Percentiles rank a stretch among this genome's conserved stretches.
Evolutionary conservation across 2,113 vertebrate species (phyloP).

Genomic region (Acanthochromis polyacanthus): DNA sequence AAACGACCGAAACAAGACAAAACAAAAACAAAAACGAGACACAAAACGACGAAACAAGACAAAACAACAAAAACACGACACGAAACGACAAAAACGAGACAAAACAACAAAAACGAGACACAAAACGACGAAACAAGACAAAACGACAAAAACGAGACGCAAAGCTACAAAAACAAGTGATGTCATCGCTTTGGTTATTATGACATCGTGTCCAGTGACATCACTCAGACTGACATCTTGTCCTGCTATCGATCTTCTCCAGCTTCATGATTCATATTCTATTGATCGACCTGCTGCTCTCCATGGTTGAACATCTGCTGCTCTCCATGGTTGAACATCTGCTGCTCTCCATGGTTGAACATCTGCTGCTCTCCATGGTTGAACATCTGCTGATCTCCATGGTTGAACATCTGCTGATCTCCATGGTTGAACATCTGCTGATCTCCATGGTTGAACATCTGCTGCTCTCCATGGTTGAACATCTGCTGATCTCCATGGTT

Average conservation of each 20-base stretch:
- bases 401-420: constrained; percentile 48
- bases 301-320: constrained; percentile 45
- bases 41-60: too few species aligned
- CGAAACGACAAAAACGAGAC: too few species aligned
- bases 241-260: constrained; percentile 41
- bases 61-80: too few species aligned
- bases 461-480: background rate
- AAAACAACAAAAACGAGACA: too few species aligned
- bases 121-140: too few species aligned
- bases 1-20: too few species aligned
- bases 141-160: too few species aligned
- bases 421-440: too few species aligned
- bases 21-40: too few species aligned
- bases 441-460: too few species aligned
- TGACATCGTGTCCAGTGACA: background rate
- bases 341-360: constrained; percentile 49
- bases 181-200: background rate
- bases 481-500: constrained; percentile 41
- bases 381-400: constrained; percentile 41
- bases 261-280: constrained; percentile 45
- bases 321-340: background rate
- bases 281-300: constrained; percentile 53
- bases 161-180: background rate
- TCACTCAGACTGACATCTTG: constrained; percentile 7
- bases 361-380: constrained; percentile 49